phyloP scores from a whole-genome alignment of 2,888 invertebrate species.

The Drosophila suboccidentalis region DNA sequence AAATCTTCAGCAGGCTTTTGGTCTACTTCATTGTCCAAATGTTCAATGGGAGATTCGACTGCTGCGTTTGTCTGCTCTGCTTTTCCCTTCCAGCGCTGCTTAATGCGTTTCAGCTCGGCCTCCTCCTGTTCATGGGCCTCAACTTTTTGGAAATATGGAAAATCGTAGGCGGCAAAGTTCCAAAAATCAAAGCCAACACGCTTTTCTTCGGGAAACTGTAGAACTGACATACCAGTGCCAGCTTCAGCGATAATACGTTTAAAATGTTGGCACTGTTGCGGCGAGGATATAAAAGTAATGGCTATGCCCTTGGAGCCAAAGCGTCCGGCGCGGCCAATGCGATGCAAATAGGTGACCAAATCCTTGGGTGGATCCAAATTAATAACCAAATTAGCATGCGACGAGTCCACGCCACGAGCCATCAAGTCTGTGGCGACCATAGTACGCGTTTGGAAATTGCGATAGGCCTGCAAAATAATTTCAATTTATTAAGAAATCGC shows the following conservation, averaged over 20 bases:
- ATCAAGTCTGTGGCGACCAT: slow-evolving; percentile 96
- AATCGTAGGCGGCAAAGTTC: slow-evolving; percentile 75
- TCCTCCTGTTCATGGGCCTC: slow-evolving; percentile 29
- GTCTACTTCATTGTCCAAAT: background rate
- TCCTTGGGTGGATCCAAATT: slow-evolving; percentile 95
- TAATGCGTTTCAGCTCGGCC: slow-evolving; percentile 38
- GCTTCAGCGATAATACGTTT: slow-evolving; percentile 87
- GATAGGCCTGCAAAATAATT: slow-evolving; percentile 87
- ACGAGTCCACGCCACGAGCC: slow-evolving; percentile 97
- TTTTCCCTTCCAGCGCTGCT: slow-evolving; percentile 30
- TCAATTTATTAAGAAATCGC: background rate
- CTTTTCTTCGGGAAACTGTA: slow-evolving; percentile 85
- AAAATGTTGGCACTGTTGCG: slow-evolving; percentile 88
- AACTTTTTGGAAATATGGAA: slow-evolving; percentile 46
- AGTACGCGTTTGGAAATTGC: slow-evolving; percentile 93
- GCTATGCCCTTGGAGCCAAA: slow-evolving; percentile 95
- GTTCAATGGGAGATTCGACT: background rate
- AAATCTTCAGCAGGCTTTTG: background rate
- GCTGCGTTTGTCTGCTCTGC: background rate
- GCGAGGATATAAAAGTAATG: slow-evolving; percentile 90
- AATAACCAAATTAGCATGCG: slow-evolving; percentile 96
- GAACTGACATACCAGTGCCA: slow-evolving; percentile 86
- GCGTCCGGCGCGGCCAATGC: slow-evolving; percentile 97
- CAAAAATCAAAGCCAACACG: slow-evolving; percentile 66
- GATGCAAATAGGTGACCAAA: slow-evolving; percentile 94